Conservation (phyloP, 2,113 vertebrate genomes). For the Peromyscus californicus region DNA sequence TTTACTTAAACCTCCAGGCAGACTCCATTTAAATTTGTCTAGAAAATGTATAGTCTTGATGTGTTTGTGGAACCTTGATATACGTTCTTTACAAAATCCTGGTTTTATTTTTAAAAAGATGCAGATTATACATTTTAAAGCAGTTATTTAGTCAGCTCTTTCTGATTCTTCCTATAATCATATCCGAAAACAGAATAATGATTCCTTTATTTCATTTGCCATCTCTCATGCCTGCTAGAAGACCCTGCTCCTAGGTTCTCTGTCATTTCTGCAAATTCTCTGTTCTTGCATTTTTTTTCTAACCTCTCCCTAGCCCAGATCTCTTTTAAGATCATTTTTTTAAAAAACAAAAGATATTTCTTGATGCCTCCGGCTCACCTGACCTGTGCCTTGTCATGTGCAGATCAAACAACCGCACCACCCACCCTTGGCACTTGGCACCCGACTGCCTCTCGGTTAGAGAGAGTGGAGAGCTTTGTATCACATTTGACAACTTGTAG, state of each 20-base stretch:
- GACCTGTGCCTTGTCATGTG: background rate
- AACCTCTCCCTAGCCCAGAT: background rate
- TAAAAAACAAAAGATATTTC: background rate
- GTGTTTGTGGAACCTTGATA: conserved; percentile 56
- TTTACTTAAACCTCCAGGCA: conserved; percentile 69
- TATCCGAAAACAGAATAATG: conserved; percentile 61
- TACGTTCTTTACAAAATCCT: conserved; percentile 60
- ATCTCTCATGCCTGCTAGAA: background rate
- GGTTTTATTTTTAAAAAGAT: conserved; percentile 67
- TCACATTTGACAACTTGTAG: background rate
- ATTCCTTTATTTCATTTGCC: conserved; percentile 18
- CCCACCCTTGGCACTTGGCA: background rate
- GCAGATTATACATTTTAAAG: conserved; percentile 70
- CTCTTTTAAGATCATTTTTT: background rate
- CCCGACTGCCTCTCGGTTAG: background rate
- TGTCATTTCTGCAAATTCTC: background rate
- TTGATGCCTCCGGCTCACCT: background rate
- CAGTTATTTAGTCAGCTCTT: conserved; percentile 59
- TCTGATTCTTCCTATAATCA: conserved; percentile 68
- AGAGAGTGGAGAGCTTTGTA: background rate
- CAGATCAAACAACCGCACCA: background rate
- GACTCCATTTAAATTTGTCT: conserved; percentile 54
- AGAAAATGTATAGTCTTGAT: conserved; percentile 62
- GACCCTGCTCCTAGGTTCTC: background rate
- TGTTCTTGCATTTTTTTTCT: background rate